Percentiles rank a stretch among this genome's conserved stretches.
Conservation (phyloP, 2,888 invertebrate genomes). For the Cyaniris semiargus region DNA sequence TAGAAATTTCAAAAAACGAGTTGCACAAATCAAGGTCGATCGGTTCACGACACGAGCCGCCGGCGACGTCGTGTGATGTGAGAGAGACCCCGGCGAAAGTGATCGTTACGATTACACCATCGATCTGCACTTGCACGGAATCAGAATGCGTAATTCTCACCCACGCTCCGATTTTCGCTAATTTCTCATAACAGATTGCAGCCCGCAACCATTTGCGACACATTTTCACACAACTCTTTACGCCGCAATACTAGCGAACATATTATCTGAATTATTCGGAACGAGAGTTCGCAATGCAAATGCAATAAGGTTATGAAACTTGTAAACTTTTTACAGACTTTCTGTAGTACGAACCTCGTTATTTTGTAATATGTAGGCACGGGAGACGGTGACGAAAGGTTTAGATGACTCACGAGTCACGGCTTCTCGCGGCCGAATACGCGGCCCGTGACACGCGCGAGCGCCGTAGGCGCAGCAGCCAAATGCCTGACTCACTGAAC, state of each 20-base stretch:
- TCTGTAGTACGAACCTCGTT: conserved; percentile 14
- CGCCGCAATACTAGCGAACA: conserved; percentile 35
- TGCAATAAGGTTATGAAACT: conserved; percentile 46
- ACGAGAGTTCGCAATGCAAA: conserved; percentile 52
- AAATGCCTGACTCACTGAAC: conserved; percentile 66
- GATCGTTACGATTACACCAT: conserved; percentile 67
- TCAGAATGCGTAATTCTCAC: conserved; percentile 64
- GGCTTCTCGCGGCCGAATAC: conserved; percentile 52
- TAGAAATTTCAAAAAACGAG: conserved; percentile 26
- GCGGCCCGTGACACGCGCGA: conserved; percentile 39
- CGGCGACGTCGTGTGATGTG: neutral
- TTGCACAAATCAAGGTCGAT: conserved; percentile 9
- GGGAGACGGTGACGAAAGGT: conserved; percentile 62
- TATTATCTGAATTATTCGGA: neutral
- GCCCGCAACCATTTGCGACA: conserved; percentile 52
- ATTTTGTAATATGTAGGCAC: conserved; percentile 42
- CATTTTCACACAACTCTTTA: conserved; percentile 64
- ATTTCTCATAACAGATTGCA: conserved; percentile 63
- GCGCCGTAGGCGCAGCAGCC: conserved; percentile 56
- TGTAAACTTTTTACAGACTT: conserved; percentile 29
- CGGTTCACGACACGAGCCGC: conserved; percentile 9
- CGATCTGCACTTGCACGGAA: conserved; percentile 62
- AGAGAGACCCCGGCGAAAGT: conserved; percentile 65
- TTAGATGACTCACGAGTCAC: conserved; percentile 71
- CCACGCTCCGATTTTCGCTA: conserved; percentile 73